These are phyloP conservation scores for Parazoanthus darwini DNA, from an alignment of 92 coral and sea anemone species.

Conservation along the genomic window DNA sequence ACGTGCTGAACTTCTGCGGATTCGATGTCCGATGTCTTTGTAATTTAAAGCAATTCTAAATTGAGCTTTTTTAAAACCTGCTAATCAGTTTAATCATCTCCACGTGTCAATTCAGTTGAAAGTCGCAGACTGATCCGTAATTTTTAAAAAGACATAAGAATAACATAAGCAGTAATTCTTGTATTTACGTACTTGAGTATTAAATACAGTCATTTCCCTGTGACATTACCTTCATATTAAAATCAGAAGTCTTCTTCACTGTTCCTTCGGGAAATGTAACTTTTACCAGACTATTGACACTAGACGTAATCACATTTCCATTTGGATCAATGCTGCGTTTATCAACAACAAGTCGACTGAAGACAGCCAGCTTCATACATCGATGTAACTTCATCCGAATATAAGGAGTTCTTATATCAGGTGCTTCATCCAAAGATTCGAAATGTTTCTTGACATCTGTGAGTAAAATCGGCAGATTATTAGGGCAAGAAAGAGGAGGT, in stretches of 20 bases:
- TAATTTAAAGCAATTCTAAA: too few relatives aligned
- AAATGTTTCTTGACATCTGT: slow-evolving; percentile 12
- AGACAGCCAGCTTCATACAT: slow-evolving; percentile 7
- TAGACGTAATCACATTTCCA: background rate
- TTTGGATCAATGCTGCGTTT: background rate
- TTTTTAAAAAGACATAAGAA: too few relatives aligned
- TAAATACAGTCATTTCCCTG: background rate
- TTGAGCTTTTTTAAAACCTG: too few relatives aligned
- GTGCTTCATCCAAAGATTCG: slow-evolving; percentile 13
- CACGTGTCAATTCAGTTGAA: too few relatives aligned
- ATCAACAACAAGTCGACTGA: slow-evolving; percentile 25
- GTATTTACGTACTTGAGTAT: background rate
- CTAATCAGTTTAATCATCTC: too few relatives aligned
- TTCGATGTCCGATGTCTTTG: too few relatives aligned
- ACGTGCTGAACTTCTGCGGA: too few relatives aligned
- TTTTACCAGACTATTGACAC: background rate
- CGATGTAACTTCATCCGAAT: slow-evolving; percentile 11
- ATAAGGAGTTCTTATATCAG: slow-evolving; percentile 14
- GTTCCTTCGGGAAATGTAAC: background rate
- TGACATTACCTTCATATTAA: background rate
- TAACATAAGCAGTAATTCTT: too few relatives aligned
- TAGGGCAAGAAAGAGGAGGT: too few relatives aligned
- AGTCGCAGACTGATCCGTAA: too few relatives aligned
- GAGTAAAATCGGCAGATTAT: too few relatives aligned
- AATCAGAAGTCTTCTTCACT: background rate